Base-by-base conservation (phyloP, 2,888 invertebrate genomes). In the Chromoteleia sp. region DNA sequence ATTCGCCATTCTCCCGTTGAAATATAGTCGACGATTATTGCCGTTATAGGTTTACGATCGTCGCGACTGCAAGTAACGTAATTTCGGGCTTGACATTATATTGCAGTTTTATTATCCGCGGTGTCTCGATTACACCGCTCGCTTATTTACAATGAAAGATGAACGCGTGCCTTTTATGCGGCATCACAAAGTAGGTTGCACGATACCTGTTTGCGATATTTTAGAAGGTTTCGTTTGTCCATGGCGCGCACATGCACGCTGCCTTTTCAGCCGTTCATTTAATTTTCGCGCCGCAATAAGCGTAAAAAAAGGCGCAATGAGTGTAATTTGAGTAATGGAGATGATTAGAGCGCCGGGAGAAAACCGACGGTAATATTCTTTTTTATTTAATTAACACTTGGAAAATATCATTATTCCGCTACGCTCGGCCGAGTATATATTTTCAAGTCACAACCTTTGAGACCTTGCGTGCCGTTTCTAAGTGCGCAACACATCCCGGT, bases 381-480 rank as follows among this genome's bases (percentile, higher is more conserved):
- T 74, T 45, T 43, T 63, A 63, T 74, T 76, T 67, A 67, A 76
- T 67, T 52, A 67, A 68, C 75, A 43, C 58, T 41, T 67, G 48
- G 48, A 48, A 71, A 71, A 65, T 78, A 71, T 76, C 52, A 48
- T 67, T 58, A 63, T 73, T 63, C 19, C 48, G 52, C 56, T 39
- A 54, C 43, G 41, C 41, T 58, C 5, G 17, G 21, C 39, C 56
- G 45, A n/a, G 43, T 59, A 21, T 67, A 48, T 68, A 68, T 59
- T 76, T 67, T 67, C 25, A 14, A 68, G 75, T 76, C 58, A 67
- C 59, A 58, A 76, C 59, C 67, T 76, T 56, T 67, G 10, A 68
- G 67, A 52, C 59, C 67, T 76, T 43, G 65, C 75, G 75, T 67
- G 75, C 48, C 21, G 39, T 63, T 56, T 61, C 41, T 50, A 76